Percentiles rank a stretch among this genome's conserved stretches.
Evolutionary conservation across 92 coral and sea anemone genomes (phyloP).

Genomic region (Umimayanthus kanabou): DNA sequence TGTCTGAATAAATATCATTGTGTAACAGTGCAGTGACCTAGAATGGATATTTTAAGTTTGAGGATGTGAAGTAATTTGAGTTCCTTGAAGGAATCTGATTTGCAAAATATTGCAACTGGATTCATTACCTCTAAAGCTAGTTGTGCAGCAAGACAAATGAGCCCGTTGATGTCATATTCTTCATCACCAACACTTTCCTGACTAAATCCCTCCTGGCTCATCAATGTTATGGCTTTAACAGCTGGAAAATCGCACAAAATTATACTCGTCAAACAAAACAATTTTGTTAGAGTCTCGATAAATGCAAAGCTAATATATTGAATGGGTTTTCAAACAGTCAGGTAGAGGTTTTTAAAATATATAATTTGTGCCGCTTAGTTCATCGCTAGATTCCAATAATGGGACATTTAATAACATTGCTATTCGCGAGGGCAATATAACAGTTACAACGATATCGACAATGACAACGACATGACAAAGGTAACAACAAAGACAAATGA

Average conservation of each 20-base stretch:
- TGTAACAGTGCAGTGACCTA: not conserved
- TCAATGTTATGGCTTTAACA: conserved; percentile 74
- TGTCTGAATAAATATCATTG: too few relatives aligned
- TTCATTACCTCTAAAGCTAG: conserved; percentile 84
- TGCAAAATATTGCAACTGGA: not conserved
- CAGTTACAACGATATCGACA: not conserved
- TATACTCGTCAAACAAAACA: not conserved
- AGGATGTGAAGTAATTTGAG: not conserved
- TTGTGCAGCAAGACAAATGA: conserved; percentile 94
- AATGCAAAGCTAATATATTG: too few relatives aligned
- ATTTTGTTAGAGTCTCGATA: not conserved
- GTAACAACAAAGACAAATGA: not conserved
- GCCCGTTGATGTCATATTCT: conserved; percentile 69
- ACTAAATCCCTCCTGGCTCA: conserved; percentile 72
- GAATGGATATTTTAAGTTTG: not conserved
- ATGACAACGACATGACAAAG: not conserved
- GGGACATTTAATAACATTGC: too few relatives aligned
- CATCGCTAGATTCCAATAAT: not conserved
- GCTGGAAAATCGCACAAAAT: conserved; percentile 49
- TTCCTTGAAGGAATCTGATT: too few relatives aligned
- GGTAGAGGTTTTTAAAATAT: not conserved
- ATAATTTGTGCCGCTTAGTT: not conserved
- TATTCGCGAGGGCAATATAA: not conserved
- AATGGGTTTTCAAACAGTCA: not conserved
- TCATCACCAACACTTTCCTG: conserved; percentile 53